Conservation (phyloP, 2,113 vertebrate species). For the Phrynosoma blainvillii region DNA sequence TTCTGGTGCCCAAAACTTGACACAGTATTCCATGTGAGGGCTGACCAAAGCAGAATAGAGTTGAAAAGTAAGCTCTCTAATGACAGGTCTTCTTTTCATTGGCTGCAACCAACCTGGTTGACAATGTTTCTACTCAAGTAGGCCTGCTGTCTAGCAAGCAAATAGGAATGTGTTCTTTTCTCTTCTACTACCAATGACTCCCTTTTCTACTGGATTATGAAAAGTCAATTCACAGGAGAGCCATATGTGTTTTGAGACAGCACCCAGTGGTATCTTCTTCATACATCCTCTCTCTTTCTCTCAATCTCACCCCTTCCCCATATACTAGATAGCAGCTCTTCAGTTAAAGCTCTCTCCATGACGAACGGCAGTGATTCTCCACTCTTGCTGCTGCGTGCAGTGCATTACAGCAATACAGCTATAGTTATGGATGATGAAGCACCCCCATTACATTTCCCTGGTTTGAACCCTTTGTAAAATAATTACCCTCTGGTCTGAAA, state of each 20-base stretch:
- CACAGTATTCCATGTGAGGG: no score
- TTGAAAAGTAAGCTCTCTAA: no score
- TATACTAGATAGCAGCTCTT: conserved; percentile 7
- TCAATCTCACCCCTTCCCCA: not conserved
- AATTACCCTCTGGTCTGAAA: conserved; percentile 30
- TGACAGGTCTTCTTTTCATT: not conserved
- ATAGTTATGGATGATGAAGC: conserved; percentile 45
- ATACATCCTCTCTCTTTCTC: conserved; percentile 4
- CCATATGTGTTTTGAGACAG: not conserved
- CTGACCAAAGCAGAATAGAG: no score
- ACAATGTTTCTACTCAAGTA: not conserved
- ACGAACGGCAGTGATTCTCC: conserved; percentile 15
- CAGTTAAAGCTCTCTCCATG: conserved; percentile 42
- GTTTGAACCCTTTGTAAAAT: conserved; percentile 50
- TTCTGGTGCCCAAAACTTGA: no score
- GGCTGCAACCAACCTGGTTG: not conserved
- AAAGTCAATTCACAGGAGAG: not conserved
- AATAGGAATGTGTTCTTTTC: not conserved
- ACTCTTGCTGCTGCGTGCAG: conserved; percentile 30
- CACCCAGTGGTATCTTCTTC: conserved; percentile 5
- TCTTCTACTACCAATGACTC: not conserved
- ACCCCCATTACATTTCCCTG: conserved; percentile 34
- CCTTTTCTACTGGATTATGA: not conserved
- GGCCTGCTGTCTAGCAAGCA: no score
- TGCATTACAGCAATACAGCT: conserved; percentile 35